Evolutionary conservation across 2,888 invertebrate species (phyloP).

Genomic region (Ypsolopha scabrella): DNA sequence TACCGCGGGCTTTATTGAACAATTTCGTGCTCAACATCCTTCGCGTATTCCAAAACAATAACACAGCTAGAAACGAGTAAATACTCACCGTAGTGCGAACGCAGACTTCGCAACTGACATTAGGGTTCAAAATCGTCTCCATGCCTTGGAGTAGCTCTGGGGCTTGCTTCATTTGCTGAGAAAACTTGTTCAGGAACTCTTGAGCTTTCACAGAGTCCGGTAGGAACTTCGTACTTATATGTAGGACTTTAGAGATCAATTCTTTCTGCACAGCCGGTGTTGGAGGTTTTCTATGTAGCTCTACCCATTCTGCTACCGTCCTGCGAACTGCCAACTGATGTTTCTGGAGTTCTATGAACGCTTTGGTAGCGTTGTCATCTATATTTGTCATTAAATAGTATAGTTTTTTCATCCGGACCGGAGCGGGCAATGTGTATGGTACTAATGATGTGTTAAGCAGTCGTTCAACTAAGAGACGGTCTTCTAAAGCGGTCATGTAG

Average conservation of each 20-base stretch:
- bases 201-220: slow-evolving; percentile 94
- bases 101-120: slow-evolving; percentile 94
- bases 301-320: slow-evolving; percentile 89
- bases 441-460: slow-evolving; percentile 94
- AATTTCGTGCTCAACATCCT: too few species aligned
- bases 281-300: slow-evolving; percentile 80
- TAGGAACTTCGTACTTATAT: slow-evolving; percentile 80
- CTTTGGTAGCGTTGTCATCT: slow-evolving; percentile 94
- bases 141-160: slow-evolving; percentile 77
- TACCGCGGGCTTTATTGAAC: too few species aligned
- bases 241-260: slow-evolving; percentile 74
- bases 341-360: slow-evolving; percentile 87
- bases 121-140: slow-evolving; percentile 89
- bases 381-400: slow-evolving; percentile 93
- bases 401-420: slow-evolving; percentile 92
- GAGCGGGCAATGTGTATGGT: slow-evolving; percentile 89
- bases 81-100: slow-evolving; percentile 85
- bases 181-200: slow-evolving; percentile 88
- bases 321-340: slow-evolving; percentile 88
- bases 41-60: too few species aligned
- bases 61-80: neutral
- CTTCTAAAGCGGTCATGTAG: slow-evolving; percentile 88
- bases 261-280: slow-evolving; percentile 79
- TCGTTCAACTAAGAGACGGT: slow-evolving; percentile 91
- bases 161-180: slow-evolving; percentile 81